Conservation (phyloP, 2,797 vertebrate genomes). For the Lacerta viridis region DNA sequence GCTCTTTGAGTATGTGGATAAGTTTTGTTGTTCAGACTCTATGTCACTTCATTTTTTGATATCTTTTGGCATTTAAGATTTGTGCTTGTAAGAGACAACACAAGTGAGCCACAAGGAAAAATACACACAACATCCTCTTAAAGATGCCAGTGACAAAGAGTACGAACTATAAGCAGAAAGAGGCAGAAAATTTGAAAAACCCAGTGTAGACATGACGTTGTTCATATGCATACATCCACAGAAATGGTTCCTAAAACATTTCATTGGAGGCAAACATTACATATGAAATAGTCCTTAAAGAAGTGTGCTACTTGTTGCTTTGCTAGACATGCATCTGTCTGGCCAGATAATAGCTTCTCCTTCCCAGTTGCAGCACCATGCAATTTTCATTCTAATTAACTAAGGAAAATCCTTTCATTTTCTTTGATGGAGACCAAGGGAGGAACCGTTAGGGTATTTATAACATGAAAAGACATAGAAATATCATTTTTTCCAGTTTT, state of each 20-base stretch:
- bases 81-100: not conserved
- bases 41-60: not conserved
- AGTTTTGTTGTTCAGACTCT: not conserved
- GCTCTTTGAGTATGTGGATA: not conserved
- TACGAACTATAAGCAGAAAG: not conserved
- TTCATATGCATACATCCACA: not conserved
- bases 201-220: not conserved
- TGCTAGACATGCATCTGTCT: constrained; percentile 15
- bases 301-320: not conserved
- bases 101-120: not conserved
- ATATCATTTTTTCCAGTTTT: not conserved
- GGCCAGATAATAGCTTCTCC: constrained; percentile 25
- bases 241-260: not conserved
- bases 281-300: not conserved
- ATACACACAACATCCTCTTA: not conserved
- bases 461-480: constrained; percentile 43
- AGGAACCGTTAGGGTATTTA: constrained; percentile 53
- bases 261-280: not conserved
- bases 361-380: rapidly evolving
- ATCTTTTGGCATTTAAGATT: not conserved
- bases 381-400: constrained; percentile 6
- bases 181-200: not conserved
- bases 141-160: not conserved
- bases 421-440: not conserved
- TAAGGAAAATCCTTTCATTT: constrained; percentile 52